A percentile compares a stretch with the other conserved stretches of the same genome.
Conservation (phyloP, 2,888 invertebrate genomes). For the Tridacna gigas region DNA sequence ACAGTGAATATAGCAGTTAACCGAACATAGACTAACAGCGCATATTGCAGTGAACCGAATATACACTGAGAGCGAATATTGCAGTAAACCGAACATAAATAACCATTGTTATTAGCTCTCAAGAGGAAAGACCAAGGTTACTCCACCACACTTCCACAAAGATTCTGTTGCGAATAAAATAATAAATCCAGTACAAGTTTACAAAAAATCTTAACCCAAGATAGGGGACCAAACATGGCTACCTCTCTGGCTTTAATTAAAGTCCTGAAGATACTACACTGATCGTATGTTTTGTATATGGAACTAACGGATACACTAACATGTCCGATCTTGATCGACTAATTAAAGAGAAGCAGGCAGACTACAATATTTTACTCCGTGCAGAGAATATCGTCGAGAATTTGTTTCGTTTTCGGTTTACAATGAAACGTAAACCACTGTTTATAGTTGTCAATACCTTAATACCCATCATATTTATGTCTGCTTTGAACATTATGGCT, state of each 20-base stretch:
- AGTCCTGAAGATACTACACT: not conserved
- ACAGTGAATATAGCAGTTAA: no score
- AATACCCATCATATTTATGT: conserved; percentile 57
- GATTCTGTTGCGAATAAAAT: no score
- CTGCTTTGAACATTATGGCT: conserved; percentile 53
- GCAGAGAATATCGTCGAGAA: not conserved
- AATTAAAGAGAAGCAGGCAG: not conserved
- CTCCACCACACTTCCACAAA: not conserved
- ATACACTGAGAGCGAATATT: no score
- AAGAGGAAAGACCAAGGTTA: not conserved
- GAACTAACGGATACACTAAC: not conserved
- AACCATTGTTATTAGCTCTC: not conserved
- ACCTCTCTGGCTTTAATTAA: not conserved
- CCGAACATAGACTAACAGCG: no score
- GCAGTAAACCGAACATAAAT: no score
- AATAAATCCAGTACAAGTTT: not conserved
- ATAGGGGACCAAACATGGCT: not conserved
- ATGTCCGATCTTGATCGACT: conserved; percentile 11
- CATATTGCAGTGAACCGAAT: no score
- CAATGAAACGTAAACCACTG: conserved; percentile 43
- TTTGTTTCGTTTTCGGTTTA: not conserved
- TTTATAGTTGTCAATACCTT: conserved; percentile 59
- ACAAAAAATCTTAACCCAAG: not conserved
- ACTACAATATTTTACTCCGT: no score
- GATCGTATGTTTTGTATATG: not conserved